These are phyloP conservation scores for Sinocyclocheilus anshuiensis DNA, from an alignment of 2,113 vertebrate species.

Conservation along the genomic window DNA sequence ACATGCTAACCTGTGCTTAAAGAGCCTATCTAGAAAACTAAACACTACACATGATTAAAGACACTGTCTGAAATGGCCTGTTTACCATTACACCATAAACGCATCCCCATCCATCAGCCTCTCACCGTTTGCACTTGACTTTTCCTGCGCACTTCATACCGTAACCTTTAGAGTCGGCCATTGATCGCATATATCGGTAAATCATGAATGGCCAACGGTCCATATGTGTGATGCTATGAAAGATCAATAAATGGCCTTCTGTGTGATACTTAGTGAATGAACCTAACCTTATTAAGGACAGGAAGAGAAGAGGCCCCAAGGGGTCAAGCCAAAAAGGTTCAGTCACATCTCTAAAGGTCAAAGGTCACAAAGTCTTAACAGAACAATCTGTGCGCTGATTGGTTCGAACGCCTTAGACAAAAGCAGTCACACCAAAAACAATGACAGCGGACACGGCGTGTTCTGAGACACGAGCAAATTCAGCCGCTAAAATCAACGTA, in stretches of 20 bases:
- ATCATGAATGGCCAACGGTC: conserved; percentile 20
- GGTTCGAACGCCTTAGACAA: conserved; percentile 35
- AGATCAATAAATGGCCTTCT: conserved; percentile 50
- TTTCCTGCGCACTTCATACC: neutral
- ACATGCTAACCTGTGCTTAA: neutral
- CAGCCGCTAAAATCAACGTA: conserved; percentile 22
- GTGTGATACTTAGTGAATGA: conserved; percentile 35
- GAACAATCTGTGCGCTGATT: conserved; percentile 57
- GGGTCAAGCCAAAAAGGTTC: conserved; percentile 48
- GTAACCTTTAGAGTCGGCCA: neutral
- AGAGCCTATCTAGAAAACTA: neutral
- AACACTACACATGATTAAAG: conserved; percentile 18
- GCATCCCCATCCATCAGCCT: neutral
- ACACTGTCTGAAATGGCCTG: neutral
- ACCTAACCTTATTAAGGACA: conserved; percentile 45
- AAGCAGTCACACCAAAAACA: conserved; percentile 39
- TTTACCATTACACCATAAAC: neutral
- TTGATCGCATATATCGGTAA: neutral
- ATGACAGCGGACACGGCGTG: neutral
- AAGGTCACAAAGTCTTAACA: conserved; percentile 62
- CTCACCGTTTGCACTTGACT: conserved; percentile 18
- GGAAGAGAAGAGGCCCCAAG: conserved; percentile 25
- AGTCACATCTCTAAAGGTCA: conserved; percentile 55
- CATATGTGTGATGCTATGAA: neutral
- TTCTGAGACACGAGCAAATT: neutral